A percentile compares a stretch with the other conserved stretches of the same genome.
Conservation (phyloP, 2,888 invertebrate genomes). For the Synanthedon andrenaeformis region DNA sequence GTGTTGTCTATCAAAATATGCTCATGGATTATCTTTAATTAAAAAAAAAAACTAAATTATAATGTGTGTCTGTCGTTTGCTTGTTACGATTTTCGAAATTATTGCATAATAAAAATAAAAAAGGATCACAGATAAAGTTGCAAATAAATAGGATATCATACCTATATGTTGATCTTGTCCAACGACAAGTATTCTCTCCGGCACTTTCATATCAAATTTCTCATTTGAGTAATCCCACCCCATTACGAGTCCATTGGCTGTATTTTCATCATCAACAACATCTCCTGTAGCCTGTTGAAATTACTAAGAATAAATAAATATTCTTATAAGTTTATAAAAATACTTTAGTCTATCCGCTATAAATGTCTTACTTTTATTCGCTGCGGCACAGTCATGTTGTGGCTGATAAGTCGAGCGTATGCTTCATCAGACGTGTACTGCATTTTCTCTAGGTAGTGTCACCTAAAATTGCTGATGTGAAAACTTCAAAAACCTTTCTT, state of each 20-base stretch:
- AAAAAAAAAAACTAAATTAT: too few species aligned
- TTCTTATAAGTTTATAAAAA: neutral
- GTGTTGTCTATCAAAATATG: too few species aligned
- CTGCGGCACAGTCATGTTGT: slow-evolving; percentile 65
- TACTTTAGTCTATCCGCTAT: neutral
- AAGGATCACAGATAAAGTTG: too few species aligned
- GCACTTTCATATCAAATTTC: slow-evolving; percentile 92
- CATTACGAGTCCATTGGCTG: slow-evolving; percentile 71
- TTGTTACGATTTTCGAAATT: too few species aligned
- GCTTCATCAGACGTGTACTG: slow-evolving; percentile 59
- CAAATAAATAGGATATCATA: slow-evolving; percentile 18
- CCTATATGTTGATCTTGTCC: slow-evolving; percentile 81
- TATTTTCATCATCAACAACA: slow-evolving; percentile 72
- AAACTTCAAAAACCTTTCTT: neutral
- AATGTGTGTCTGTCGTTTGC: too few species aligned
- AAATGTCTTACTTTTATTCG: slow-evolving; percentile 50
- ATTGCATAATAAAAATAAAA: too few species aligned
- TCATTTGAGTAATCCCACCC: slow-evolving; percentile 77
- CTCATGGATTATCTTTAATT: too few species aligned
- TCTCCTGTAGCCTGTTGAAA: slow-evolving; percentile 75
- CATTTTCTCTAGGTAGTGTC: slow-evolving; percentile 20
- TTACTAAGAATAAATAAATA: neutral
- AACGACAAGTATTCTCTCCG: slow-evolving; percentile 90
- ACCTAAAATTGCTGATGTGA: neutral
- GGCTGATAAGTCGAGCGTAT: slow-evolving; percentile 60